Base-by-base conservation (phyloP, 2,797 vertebrate species). In the Valencia hispanica region DNA sequence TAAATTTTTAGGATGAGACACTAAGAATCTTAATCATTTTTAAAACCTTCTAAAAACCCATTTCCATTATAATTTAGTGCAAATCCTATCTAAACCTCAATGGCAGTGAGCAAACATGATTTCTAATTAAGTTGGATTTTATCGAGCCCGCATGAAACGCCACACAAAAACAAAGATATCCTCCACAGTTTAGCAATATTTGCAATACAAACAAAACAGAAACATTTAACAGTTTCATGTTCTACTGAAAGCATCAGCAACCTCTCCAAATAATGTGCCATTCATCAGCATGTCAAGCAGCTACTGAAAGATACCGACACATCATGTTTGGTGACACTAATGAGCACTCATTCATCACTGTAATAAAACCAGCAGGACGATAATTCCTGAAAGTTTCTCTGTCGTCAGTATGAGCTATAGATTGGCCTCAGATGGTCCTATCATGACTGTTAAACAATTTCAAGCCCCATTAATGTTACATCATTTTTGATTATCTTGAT, bases 341-440 rank as follows among this genome's bases (percentile, higher is more conserved):
- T 87, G 89, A 89, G 83, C 75, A 70, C 53, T 43, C 87, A 80
- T 89, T 83, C 76, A 77, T 93, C 90, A 85, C 72, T 48, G 75
- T 75, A 78, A 86, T 86, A 85, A 87, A 86, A 90, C 68, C 84
- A 87, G 88, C 81, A 4, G 81, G 84, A 43, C 68, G 75, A 88
- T 85, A 73, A 87, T 84, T 88, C 74, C 81, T 83, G 75, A 30
- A 65, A 68, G 71, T 73, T 73, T 65, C 79, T 74, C 69, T 70
- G 70, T 73, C 69, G 74, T 86, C 87, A 81, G 74, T 55, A 4
- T 88, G 86, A 89, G 74, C 55, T 76, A 87, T 80, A 78, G 72
- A 43, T 0, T 71, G 70, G 63, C 75, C 55, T 78, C 80, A 81
- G 84, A 78, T 84, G 75, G 6, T 61, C 80, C 69, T 36, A n/a